These are phyloP conservation scores for Gasterosteus nipponicus DNA, from an alignment of 2,113 vertebrate species.

Conservation along the genomic window DNA sequence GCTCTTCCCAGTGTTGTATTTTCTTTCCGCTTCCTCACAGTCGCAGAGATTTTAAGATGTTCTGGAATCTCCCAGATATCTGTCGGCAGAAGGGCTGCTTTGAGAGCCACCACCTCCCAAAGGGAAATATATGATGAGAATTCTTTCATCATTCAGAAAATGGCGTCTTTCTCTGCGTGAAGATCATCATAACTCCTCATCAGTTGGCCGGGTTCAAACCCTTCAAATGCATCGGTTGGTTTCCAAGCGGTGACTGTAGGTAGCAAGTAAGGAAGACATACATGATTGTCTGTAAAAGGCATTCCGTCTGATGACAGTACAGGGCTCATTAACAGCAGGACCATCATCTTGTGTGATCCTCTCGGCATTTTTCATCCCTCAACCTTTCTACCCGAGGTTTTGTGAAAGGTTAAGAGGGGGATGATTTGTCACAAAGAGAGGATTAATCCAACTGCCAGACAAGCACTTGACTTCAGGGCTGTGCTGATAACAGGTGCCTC, in stretches of 20 bases:
- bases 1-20: conserved; percentile 49
- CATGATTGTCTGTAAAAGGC: conserved; percentile 28
- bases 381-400: conserved; percentile 1
- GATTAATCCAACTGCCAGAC: conserved; percentile 54
- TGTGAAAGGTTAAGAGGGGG: conserved; percentile 57
- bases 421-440: conserved; percentile 54
- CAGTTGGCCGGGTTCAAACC: neutral
- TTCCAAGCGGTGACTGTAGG: conserved; percentile 1
- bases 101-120: conserved; percentile 58
- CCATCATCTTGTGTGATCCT: conserved; percentile 46
- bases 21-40: conserved; percentile 54
- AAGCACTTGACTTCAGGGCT: conserved; percentile 25
- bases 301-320: conserved; percentile 32
- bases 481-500: conserved; percentile 42
- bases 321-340: conserved; percentile 35
- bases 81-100: conserved; percentile 58
- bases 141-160: conserved; percentile 66
- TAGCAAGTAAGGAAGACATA: neutral
- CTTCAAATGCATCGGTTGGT: conserved; percentile 9
- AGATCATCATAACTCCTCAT: conserved; percentile 42
- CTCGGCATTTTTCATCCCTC: conserved; percentile 20
- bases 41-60: conserved; percentile 57
- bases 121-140: conserved; percentile 52
- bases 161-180: conserved; percentile 16
- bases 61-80: conserved; percentile 67